Evolutionary conservation across 1,140 invertebrate species (phyloP).

Genomic region (Metopolophium dirhodum): DNA sequence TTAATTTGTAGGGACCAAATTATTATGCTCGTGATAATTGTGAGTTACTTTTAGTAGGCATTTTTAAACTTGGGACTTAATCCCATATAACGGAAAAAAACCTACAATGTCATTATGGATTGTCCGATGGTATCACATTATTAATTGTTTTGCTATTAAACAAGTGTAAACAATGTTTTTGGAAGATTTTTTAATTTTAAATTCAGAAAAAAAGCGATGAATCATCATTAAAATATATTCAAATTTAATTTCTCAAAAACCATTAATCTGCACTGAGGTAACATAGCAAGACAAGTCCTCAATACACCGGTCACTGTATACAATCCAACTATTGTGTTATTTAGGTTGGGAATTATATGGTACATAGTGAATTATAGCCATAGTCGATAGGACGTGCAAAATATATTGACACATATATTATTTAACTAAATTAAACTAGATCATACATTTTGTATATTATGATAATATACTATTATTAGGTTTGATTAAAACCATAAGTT

Average conservation of each 20-base stretch:
- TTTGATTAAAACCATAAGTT: not conserved
- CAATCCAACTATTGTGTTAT: no score
- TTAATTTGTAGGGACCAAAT: not conserved
- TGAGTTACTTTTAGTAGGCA: not conserved
- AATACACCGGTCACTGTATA: no score
- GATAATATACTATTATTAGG: not conserved
- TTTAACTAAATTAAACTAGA: not conserved
- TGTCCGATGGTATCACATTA: not conserved
- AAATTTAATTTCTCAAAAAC: no score
- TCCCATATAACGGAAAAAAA: not conserved
- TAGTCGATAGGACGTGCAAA: no score
- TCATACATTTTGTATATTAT: not conserved
- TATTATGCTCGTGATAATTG: not conserved
- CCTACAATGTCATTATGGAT: not conserved
- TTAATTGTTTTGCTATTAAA: not conserved
- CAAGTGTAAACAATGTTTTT: not conserved
- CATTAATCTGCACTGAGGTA: no score
- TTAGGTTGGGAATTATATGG: no score
- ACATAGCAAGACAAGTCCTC: no score
- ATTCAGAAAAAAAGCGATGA: no score
- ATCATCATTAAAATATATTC: no score
- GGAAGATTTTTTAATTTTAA: no score
- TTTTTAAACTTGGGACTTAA: not conserved
- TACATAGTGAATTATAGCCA: no score
- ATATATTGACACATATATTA: not conserved